Percentiles rank a stretch among this genome's conserved stretches.
Evolutionary conservation across 2,113 vertebrate genomes (phyloP).

Genomic region (Callopanchax toddi): DNA sequence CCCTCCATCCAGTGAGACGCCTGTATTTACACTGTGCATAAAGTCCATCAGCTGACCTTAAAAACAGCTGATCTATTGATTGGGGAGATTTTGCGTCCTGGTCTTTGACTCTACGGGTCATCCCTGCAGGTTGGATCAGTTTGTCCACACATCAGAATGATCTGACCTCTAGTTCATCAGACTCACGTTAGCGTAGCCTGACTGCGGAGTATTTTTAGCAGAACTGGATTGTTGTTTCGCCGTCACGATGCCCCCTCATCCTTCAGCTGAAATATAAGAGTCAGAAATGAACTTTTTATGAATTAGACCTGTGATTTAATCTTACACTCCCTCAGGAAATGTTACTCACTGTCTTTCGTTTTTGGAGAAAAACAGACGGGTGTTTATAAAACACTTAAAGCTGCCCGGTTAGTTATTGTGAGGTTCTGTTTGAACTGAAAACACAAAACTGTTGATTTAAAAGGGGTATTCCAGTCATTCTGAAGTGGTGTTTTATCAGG

Average conservation of each 20-base stretch:
- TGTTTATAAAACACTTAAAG: too few relatives aligned
- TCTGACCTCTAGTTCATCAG: slow-evolving; percentile 29
- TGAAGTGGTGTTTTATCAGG: too few relatives aligned
- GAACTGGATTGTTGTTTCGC: slow-evolving; percentile 35
- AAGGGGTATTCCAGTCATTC: too few relatives aligned
- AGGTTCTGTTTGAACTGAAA: too few relatives aligned
- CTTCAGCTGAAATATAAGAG: slow-evolving; percentile 23
- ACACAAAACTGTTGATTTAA: too few relatives aligned
- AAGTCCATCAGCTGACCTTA: slow-evolving; percentile 9
- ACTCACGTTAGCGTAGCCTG: slow-evolving; percentile 26
- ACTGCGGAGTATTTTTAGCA: slow-evolving; percentile 59
- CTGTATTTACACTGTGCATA: slow-evolving; percentile 22
- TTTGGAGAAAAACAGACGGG: too few relatives aligned
- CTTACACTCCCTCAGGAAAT: too few relatives aligned
- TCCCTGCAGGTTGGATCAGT: slow-evolving; percentile 25
- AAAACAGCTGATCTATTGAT: slow-evolving; percentile 19
- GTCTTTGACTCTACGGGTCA: slow-evolving; percentile 9
- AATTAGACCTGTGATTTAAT: too few relatives aligned
- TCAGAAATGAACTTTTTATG: slow-evolving; percentile 59
- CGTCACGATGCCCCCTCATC: too few relatives aligned
- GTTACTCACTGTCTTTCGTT: too few relatives aligned
- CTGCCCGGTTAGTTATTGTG: too few relatives aligned
- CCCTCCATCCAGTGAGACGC: too few relatives aligned
- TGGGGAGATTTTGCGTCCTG: background rate
- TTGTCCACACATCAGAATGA: slow-evolving; percentile 10